These are phyloP conservation scores for Virgularia gustaviana DNA, from an alignment of 92 coral and sea anemone species.

Conservation along the genomic window DNA sequence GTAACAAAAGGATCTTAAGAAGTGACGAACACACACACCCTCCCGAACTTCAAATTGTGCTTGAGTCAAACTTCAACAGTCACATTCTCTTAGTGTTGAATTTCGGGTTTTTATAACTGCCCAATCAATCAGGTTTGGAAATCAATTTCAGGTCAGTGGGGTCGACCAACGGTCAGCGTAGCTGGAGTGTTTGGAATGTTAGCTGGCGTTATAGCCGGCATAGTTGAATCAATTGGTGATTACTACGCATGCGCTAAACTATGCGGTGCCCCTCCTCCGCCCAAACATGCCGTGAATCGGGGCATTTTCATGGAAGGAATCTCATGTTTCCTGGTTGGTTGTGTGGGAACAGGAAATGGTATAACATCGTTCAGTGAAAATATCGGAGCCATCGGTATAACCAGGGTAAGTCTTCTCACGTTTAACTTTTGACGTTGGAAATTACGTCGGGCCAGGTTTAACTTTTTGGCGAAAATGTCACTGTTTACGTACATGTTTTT, in stretches of 20 bases:
- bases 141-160: conserved; percentile 90
- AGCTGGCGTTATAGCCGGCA: conserved; percentile 78
- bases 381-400: conserved; percentile 84
- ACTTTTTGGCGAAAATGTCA: too few species aligned
- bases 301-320: conserved; percentile 84
- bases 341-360: conserved; percentile 76
- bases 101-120: neutral
- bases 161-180: conserved; percentile 77
- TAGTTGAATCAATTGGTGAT: conserved; percentile 81
- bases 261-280: conserved; percentile 92
- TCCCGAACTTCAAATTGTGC: neutral
- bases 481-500: too few species aligned
- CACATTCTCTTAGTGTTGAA: neutral
- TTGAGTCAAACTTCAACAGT: neutral
- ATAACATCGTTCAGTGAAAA: conserved; percentile 89
- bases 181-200: conserved; percentile 91
- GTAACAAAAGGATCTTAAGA: too few species aligned
- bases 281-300: conserved; percentile 80
- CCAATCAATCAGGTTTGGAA: neutral
- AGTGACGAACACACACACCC: too few species aligned
- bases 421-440: too few species aligned
- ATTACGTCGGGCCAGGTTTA: too few species aligned
- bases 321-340: conserved; percentile 69
- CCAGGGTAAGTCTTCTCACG: conserved; percentile 58
- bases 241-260: conserved; percentile 86